Percentiles rank a stretch among this genome's conserved stretches.
phyloP scores from a whole-genome alignment of 2,888 invertebrate species.

The Melieria picta region DNA sequence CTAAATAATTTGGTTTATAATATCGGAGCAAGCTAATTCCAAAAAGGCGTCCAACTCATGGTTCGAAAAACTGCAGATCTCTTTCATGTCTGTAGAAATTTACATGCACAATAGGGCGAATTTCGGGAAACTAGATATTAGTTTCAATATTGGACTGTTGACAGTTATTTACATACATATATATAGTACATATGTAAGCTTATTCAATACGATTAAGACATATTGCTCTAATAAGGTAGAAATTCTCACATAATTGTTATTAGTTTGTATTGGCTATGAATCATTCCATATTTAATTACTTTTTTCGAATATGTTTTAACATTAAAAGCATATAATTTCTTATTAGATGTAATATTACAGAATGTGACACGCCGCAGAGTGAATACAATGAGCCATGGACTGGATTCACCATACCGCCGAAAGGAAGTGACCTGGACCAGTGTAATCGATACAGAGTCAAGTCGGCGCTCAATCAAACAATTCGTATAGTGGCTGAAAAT shows the following conservation, averaged over 20 bases:
- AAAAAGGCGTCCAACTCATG: too few species aligned
- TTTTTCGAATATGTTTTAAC: not conserved
- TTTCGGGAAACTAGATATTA: too few species aligned
- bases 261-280: too few species aligned
- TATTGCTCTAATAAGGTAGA: not conserved
- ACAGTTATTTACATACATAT: too few species aligned
- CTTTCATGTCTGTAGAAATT: too few species aligned
- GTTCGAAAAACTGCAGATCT: too few species aligned
- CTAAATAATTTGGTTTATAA: too few species aligned
- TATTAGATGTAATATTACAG: slow-evolving; percentile 64
- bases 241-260: not conserved
- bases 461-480: slow-evolving; percentile 24
- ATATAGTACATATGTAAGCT: too few species aligned
- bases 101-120: too few species aligned
- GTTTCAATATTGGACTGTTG: too few species aligned
- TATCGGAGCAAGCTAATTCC: too few species aligned
- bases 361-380: slow-evolving; percentile 59
- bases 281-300: too few species aligned
- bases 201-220: not conserved
- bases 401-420: slow-evolving; percentile 63
- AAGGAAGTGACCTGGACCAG: slow-evolving; percentile 63
- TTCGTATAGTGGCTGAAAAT: not conserved
- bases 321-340: slow-evolving; percentile 36
- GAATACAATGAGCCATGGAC: slow-evolving; percentile 67
- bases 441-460: slow-evolving; percentile 65